phyloP scores from a whole-genome alignment of 2,888 invertebrate species.

The Parelbella ahira region DNA sequence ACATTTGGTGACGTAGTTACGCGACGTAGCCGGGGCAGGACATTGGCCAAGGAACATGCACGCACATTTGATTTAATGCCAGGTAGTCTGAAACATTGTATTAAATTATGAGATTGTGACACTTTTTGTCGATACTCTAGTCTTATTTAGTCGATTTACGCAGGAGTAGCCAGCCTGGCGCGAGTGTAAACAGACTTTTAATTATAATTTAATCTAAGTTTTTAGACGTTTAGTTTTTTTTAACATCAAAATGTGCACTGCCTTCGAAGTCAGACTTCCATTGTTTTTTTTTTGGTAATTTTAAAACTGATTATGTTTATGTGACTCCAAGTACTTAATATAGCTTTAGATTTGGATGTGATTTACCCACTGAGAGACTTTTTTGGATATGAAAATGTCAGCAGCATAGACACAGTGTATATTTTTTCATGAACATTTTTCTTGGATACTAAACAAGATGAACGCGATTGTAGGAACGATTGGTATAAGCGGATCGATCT shows the following conservation, averaged over 20 bases:
- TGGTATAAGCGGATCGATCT: slow-evolving; percentile 62
- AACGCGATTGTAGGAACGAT: slow-evolving; percentile 37
- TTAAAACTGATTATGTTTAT: slow-evolving; percentile 23
- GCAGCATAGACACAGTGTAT: slow-evolving; percentile 39
- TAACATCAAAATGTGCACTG: slow-evolving; percentile 48
- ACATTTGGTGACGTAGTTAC: no score
- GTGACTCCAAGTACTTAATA: slow-evolving; percentile 61
- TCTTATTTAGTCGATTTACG: slow-evolving; percentile 39
- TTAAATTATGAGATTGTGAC: slow-evolving; percentile 45
- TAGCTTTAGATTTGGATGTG: slow-evolving; percentile 54
- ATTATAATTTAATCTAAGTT: slow-evolving; percentile 48
- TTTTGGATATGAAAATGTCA: slow-evolving; percentile 31
- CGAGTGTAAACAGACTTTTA: slow-evolving; percentile 40
- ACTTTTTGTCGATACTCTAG: slow-evolving; percentile 48
- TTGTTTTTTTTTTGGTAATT: slow-evolving; percentile 31
- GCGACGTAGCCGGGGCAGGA: no score
- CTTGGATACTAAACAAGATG: slow-evolving; percentile 24
- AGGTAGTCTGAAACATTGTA: slow-evolving; percentile 33
- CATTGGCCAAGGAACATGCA: slow-evolving; percentile 18
- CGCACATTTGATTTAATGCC: slow-evolving; percentile 36
- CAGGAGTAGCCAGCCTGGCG: slow-evolving; percentile 23
- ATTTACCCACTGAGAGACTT: slow-evolving; percentile 32
- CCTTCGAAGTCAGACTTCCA: slow-evolving; percentile 51
- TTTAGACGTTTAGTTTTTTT: slow-evolving; percentile 46
- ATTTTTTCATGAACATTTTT: slow-evolving; percentile 44